Evolutionary conservation across 2,113 vertebrate genomes (phyloP).

Genomic region (Caretta caretta): DNA sequence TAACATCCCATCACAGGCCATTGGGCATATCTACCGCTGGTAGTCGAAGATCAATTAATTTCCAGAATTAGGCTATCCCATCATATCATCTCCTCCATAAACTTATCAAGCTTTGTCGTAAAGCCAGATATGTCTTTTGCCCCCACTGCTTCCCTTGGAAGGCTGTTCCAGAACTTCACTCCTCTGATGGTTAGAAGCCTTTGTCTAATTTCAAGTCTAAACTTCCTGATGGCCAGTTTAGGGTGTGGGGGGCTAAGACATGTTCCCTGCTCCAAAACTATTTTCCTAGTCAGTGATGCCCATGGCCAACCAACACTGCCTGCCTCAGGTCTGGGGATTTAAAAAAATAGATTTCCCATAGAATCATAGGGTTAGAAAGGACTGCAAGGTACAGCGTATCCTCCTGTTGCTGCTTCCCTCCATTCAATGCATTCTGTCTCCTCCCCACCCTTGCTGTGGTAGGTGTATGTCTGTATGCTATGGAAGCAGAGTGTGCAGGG

Average conservation of each 20-base stretch:
- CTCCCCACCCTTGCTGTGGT: background rate
- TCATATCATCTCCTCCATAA: too few species aligned
- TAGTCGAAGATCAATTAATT: too few species aligned
- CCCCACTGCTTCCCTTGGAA: too few species aligned
- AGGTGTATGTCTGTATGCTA: background rate
- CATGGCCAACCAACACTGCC: background rate
- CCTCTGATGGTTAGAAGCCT: too few species aligned
- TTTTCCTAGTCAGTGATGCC: background rate
- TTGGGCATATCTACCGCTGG: too few species aligned
- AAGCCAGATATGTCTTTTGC: too few species aligned
- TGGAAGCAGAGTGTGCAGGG: background rate
- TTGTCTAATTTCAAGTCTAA: too few species aligned
- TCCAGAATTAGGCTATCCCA: too few species aligned
- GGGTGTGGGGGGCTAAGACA: background rate
- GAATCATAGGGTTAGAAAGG: background rate
- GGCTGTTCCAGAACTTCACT: too few species aligned
- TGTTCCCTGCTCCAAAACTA: background rate
- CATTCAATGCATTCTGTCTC: background rate
- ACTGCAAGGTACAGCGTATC: background rate
- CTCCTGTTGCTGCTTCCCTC: background rate
- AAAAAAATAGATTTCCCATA: background rate
- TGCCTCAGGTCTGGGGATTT: background rate
- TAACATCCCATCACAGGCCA: too few species aligned
- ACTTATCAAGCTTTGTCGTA: too few species aligned
- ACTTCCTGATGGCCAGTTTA: background rate